phyloP scores from a whole-genome alignment of 2,797 vertebrate species.

The Characodon lateralis region DNA sequence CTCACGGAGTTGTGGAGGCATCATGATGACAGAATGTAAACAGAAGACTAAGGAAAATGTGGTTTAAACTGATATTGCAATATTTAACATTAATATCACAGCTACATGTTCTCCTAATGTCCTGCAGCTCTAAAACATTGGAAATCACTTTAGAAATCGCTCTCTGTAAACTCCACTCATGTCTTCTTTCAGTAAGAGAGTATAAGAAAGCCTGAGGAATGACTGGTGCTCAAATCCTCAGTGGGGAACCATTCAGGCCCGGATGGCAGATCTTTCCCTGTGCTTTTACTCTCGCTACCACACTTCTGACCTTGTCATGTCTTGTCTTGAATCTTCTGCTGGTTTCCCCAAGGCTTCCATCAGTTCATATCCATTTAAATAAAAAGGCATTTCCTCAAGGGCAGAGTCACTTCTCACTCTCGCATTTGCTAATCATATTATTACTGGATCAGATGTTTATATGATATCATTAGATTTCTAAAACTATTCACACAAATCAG shows the following conservation, averaged over 20 bases:
- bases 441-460: not conserved
- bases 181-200: not conserved
- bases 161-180: not conserved
- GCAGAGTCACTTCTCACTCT: slow-evolving; percentile 3
- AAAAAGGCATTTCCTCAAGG: slow-evolving; percentile 36
- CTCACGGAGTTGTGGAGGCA: too few species aligned
- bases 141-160: not conserved
- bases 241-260: slow-evolving; percentile 26
- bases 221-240: slow-evolving; percentile 7
- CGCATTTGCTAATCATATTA: not conserved
- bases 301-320: slow-evolving; percentile 56
- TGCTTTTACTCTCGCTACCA: slow-evolving; percentile 14
- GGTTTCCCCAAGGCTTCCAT: slow-evolving; percentile 37
- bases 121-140: not conserved
- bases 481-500: not conserved
- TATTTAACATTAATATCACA: not conserved
- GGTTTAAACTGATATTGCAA: not conserved
- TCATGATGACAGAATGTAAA: too few species aligned
- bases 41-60: not conserved
- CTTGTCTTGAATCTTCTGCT: slow-evolving; percentile 40
- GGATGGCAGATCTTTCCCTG: slow-evolving; percentile 16
- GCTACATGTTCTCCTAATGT: too few species aligned
- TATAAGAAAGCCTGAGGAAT: not conserved
- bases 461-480: not conserved
- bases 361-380: slow-evolving; percentile 31